Percentiles rank a stretch among this genome's conserved stretches.
These are phyloP conservation scores for Syritta pipiens DNA, from an alignment of 2,888 invertebrate species.

Conservation along the genomic window DNA sequence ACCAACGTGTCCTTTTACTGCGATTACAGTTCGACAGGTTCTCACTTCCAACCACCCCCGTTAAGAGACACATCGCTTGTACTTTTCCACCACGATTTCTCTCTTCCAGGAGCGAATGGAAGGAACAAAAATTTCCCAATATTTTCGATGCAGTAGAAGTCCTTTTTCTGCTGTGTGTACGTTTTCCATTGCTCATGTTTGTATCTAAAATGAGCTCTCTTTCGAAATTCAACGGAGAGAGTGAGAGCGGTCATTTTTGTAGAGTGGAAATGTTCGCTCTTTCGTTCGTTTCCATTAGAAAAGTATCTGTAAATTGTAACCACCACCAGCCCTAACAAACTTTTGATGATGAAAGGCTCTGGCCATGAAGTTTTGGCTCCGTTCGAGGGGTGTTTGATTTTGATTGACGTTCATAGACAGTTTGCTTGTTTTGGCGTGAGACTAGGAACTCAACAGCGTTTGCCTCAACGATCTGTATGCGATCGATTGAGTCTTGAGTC, in stretches of 20 bases:
- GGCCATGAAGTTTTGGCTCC: background rate
- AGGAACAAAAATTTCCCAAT: background rate
- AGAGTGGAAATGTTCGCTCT: conserved; percentile 3
- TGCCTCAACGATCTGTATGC: too few relatives aligned
- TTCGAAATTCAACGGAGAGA: too few relatives aligned
- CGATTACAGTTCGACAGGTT: background rate
- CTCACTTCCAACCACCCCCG: too few relatives aligned
- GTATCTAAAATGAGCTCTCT: background rate
- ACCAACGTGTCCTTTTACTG: background rate
- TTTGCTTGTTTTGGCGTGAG: background rate
- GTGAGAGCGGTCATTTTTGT: too few relatives aligned
- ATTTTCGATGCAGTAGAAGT: background rate
- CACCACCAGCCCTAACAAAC: conserved; percentile 21
- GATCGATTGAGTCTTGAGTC: too few relatives aligned
- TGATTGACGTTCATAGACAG: conserved; percentile 18
- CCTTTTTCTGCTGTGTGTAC: background rate
- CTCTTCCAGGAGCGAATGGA: background rate
- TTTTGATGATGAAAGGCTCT: conserved; percentile 20
- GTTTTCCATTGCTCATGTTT: background rate
- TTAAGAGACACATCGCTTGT: too few relatives aligned
- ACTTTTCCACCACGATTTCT: background rate
- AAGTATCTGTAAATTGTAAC: conserved; percentile 10
- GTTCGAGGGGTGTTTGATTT: conserved; percentile 20
- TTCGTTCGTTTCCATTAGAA: conserved; percentile 1
- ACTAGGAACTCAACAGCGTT: too few relatives aligned